phyloP scores from a whole-genome alignment of 1,140 invertebrate genomes.

The Bactericera cockerelli region DNA sequence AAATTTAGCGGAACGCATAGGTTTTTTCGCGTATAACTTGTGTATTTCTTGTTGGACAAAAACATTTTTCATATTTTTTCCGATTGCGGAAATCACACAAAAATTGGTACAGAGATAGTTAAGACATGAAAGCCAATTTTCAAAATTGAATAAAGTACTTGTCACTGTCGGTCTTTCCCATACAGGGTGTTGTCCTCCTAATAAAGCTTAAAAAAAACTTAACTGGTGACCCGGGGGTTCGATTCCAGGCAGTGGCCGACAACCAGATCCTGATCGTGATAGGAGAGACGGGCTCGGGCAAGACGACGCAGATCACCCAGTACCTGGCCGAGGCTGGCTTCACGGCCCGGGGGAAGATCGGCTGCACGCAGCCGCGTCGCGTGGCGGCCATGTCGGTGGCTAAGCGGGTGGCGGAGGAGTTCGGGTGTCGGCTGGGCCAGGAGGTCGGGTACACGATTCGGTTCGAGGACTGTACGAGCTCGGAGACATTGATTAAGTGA shows the following conservation, averaged over 20 bases:
- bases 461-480: conserved; percentile 97
- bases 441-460: conserved; percentile 99
- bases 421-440: conserved; percentile 93
- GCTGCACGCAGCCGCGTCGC: conserved; percentile 92
- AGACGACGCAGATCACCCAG: conserved; percentile 91
- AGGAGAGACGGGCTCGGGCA: conserved; percentile 92
- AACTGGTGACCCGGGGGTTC: conserved; percentile 19
- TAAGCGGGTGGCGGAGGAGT: conserved; percentile 95
- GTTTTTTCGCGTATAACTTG: not conserved
- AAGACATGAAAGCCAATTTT: too few relatives aligned
- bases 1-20: too few relatives aligned
- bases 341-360: conserved; percentile 50
- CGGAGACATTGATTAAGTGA: conserved; percentile 74
- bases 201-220: too few relatives aligned
- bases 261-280: conserved; percentile 88
- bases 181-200: too few relatives aligned
- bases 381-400: conserved; percentile 99
- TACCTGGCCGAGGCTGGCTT: conserved; percentile 20
- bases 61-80: too few relatives aligned
- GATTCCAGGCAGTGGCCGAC: conserved; percentile 55
- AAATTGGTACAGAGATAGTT: too few relatives aligned
- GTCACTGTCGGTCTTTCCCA: too few relatives aligned
- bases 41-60: too few relatives aligned
- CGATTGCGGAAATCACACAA: too few relatives aligned
- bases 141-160: too few relatives aligned